Conservation (phyloP, 2,113 vertebrate genomes). For the Notothenia coriiceps region DNA sequence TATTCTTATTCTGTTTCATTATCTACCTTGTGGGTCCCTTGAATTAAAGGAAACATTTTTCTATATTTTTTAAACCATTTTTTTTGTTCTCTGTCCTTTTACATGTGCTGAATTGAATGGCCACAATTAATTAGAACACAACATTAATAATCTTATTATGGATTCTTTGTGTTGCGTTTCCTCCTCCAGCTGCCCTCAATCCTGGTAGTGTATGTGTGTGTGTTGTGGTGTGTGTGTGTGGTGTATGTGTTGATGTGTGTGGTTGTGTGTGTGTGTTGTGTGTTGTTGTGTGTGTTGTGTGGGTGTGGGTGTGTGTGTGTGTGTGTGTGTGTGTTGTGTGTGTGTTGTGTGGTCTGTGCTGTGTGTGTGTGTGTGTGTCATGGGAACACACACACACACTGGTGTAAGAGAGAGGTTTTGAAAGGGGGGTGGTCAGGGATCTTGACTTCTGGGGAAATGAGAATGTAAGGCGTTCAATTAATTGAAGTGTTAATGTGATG, state of each 20-base stretch:
- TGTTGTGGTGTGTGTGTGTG: constrained; percentile 8
- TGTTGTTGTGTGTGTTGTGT: constrained; percentile 8
- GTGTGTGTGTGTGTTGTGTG: constrained; percentile 15
- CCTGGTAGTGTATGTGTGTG: not conserved
- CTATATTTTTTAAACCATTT: too few relatives aligned
- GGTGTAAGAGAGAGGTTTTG: not conserved
- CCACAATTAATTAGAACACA: too few relatives aligned
- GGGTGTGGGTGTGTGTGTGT: constrained; percentile 8
- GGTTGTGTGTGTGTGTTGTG: not conserved
- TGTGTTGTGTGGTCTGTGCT: not conserved
- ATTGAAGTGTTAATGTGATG: constrained; percentile 83
- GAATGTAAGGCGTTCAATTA: constrained; percentile 75
- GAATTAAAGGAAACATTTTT: too few relatives aligned
- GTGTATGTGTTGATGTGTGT: constrained; percentile 15
- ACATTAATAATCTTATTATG: too few relatives aligned
- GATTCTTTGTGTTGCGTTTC: too few relatives aligned
- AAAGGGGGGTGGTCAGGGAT: constrained; percentile 61
- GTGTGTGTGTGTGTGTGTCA: not conserved
- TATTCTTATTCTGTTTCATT: too few relatives aligned
- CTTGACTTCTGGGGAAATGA: constrained; percentile 76
- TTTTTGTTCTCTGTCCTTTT: too few relatives aligned
- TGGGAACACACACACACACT: too few relatives aligned
- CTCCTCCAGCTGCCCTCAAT: too few relatives aligned
- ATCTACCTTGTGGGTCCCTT: too few relatives aligned
- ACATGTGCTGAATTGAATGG: too few relatives aligned